Evolutionary conservation across 2,797 vertebrate genomes (phyloP).

Genomic region (Rhabdomys pumilio): DNA sequence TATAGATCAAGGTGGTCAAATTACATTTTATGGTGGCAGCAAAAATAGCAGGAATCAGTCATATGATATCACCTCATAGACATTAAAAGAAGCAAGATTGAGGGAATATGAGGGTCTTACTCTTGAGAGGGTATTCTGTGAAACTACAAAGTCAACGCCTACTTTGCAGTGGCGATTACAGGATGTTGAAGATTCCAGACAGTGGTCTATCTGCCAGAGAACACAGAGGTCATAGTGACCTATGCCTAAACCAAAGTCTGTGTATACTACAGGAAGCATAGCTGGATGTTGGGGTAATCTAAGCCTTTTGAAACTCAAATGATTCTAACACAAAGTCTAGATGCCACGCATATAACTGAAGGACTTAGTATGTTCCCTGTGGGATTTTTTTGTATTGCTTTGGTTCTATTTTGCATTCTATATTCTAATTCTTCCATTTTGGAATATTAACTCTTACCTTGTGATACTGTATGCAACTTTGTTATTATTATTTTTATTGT

Average conservation of each 20-base stretch:
- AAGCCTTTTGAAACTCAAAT: not conserved
- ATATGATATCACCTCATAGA: not conserved
- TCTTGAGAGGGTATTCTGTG: not conserved
- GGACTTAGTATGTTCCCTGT: not conserved
- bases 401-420: not conserved
- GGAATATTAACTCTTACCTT: not conserved
- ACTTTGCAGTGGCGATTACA: not conserved
- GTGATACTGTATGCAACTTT: not conserved
- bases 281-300: not conserved
- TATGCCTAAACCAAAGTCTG: not conserved
- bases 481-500: not conserved
- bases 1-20: not conserved
- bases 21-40: not conserved
- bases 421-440: not conserved
- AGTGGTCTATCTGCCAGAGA: not conserved
- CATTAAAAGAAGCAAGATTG: not conserved
- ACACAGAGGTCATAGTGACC: not conserved
- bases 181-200: not conserved
- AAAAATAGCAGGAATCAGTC: not conserved
- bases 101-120: no score
- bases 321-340: not conserved
- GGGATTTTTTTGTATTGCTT: not conserved
- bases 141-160: not conserved
- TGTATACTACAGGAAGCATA: not conserved
- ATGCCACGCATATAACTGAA: not conserved